phyloP scores from a whole-genome alignment of 2,113 vertebrate species.

The Hoplias malabaricus region DNA sequence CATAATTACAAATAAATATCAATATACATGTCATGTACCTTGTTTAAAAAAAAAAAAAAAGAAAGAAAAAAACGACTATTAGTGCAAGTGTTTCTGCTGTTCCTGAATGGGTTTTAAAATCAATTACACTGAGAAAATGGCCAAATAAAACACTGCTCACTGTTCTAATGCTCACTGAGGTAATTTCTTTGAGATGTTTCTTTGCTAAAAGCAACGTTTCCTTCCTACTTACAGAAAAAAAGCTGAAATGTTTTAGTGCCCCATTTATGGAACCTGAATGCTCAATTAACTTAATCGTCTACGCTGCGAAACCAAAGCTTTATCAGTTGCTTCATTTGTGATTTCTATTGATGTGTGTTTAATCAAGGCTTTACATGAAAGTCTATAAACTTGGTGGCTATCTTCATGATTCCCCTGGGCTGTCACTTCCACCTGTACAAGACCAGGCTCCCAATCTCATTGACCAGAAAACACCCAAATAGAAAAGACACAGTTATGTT shows the following conservation, averaged over 20 bases:
- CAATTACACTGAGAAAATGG: neutral
- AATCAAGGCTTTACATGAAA: too few relatives aligned
- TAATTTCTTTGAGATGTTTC: neutral
- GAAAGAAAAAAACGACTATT: too few relatives aligned
- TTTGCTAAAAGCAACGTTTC: neutral
- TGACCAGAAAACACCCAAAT: too few relatives aligned
- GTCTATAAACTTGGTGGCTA: too few relatives aligned
- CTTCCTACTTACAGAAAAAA: neutral
- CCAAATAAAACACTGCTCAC: neutral
- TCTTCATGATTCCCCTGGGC: too few relatives aligned
- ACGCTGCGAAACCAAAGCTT: neutral
- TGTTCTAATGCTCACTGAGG: neutral
- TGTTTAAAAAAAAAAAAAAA: too few relatives aligned
- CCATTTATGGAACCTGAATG: neutral
- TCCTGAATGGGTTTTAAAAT: conserved; percentile 29
- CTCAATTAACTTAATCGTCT: neutral
- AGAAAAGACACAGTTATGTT: too few relatives aligned
- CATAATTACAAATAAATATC: too few relatives aligned
- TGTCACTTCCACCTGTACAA: too few relatives aligned
- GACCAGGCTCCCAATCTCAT: too few relatives aligned
- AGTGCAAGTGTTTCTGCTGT: conserved; percentile 18
- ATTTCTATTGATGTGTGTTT: too few relatives aligned
- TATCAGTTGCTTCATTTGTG: neutral
- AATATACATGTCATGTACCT: too few relatives aligned
- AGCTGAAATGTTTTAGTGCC: neutral